phyloP scores from a whole-genome alignment of 2,113 vertebrate genomes.

The Esox niger region DNA sequence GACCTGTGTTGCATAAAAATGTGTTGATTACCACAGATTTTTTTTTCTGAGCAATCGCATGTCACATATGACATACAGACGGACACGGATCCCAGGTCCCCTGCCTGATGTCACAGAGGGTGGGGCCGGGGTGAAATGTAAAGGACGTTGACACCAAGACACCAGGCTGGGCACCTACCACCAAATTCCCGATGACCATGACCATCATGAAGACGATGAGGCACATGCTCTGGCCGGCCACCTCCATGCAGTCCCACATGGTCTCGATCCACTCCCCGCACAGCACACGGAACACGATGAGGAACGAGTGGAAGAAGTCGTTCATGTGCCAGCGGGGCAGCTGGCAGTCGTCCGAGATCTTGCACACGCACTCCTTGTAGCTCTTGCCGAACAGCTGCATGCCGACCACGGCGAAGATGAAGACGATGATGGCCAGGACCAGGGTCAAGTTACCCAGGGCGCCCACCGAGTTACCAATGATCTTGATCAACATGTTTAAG shows the following conservation, averaged over 20 bases:
- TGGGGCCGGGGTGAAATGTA: too few species aligned
- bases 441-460: conserved; percentile 93
- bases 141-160: too few species aligned
- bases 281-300: conserved; percentile 95
- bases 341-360: conserved; percentile 77
- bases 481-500: conserved; percentile 97
- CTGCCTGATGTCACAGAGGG: too few species aligned
- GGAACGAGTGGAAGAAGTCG: conserved; percentile 97
- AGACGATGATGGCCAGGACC: conserved; percentile 96
- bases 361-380: conserved; percentile 91
- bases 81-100: too few species aligned
- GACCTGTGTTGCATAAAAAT: too few species aligned
- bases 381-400: conserved; percentile 98
- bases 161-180: conserved; percentile 71
- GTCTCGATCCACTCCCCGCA: conserved; percentile 99
- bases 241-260: conserved; percentile 99
- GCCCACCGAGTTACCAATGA: conserved; percentile 96
- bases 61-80: too few species aligned
- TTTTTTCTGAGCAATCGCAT: too few species aligned
- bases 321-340: conserved; percentile 99
- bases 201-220: conserved; percentile 98
- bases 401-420: conserved; percentile 97
- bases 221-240: conserved; percentile 90
- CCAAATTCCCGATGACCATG: conserved; percentile 98
- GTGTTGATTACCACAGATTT: too few species aligned